A percentile compares a stretch with the other conserved stretches of the same genome.
Conservation (phyloP, 2,888 invertebrate genomes). For the Teleogryllus oceanicus region DNA sequence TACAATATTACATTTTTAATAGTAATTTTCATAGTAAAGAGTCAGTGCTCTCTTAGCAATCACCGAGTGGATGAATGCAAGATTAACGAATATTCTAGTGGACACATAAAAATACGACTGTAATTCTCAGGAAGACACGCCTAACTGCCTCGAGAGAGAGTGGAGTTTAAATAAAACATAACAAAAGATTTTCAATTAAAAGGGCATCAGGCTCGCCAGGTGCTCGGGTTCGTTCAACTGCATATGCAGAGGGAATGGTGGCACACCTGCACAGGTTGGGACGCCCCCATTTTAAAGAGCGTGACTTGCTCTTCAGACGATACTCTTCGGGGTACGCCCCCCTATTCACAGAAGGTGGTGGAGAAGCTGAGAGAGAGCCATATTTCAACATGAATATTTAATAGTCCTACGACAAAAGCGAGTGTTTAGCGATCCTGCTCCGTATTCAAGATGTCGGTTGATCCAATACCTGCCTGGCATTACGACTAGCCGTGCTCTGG, state of each 20-base stretch:
- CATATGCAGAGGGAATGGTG: background rate
- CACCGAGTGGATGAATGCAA: too few species aligned
- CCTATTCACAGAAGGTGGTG: slow-evolving; percentile 5
- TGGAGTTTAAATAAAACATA: background rate
- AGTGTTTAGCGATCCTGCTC: background rate
- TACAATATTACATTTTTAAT: too few species aligned
- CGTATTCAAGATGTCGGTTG: background rate
- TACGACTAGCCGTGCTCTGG: too few species aligned
- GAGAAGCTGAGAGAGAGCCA: background rate
- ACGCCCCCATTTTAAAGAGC: background rate
- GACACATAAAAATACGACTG: too few species aligned
- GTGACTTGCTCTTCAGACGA: background rate
- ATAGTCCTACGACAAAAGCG: background rate
- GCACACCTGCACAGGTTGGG: background rate
- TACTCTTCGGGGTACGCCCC: background rate
- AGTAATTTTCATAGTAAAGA: too few species aligned
- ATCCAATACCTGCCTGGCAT: too few species aligned
- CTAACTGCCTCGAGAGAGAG: too few species aligned
- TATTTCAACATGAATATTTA: slow-evolving; percentile 18
- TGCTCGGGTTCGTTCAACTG: background rate
- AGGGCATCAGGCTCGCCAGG: background rate
- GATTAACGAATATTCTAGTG: too few species aligned
- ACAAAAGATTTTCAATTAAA: background rate
- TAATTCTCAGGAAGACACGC: too few species aligned
- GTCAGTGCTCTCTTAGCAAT: too few species aligned